Evolutionary conservation across 2,113 vertebrate species (phyloP).

Genomic region (Macaca nemestrina): DNA sequence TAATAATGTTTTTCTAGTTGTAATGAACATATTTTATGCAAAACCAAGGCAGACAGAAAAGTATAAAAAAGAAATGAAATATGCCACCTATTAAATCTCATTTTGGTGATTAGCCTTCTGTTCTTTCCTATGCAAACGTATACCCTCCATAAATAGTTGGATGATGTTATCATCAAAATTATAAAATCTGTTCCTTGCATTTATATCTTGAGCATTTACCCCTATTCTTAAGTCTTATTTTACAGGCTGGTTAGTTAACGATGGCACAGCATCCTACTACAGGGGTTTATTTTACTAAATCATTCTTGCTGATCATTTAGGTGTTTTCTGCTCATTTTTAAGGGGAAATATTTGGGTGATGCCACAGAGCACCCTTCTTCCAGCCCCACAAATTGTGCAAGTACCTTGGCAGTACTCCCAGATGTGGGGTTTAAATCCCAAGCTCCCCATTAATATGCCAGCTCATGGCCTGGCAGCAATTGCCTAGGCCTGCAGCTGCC

Average conservation of each 20-base stretch:
- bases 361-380: not conserved
- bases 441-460: not conserved
- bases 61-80: not conserved
- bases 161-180: slow-evolving; percentile 15
- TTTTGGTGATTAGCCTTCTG: not conserved
- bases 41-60: slow-evolving; percentile 33
- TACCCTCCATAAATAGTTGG: not conserved
- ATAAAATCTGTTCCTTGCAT: not conserved
- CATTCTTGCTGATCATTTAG: not conserved
- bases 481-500: not conserved
- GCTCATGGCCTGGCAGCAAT: not conserved
- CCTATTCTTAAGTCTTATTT: not conserved
- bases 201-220: not conserved
- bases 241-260: not conserved
- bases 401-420: not conserved
- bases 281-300: not conserved
- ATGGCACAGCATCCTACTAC: not conserved
- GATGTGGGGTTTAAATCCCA: not conserved
- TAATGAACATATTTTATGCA: slow-evolving; percentile 13
- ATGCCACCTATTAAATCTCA: not conserved
- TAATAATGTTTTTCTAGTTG: slow-evolving; percentile 40
- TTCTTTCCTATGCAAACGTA: slow-evolving; percentile 1
- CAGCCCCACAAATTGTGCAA: not conserved
- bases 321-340: not conserved
- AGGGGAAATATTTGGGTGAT: not conserved